Evolutionary conservation across 2,797 vertebrate genomes (phyloP), one percentile per base, ranked within the genome.

Genomic region (Sebastes kiyomatsui): DNA sequence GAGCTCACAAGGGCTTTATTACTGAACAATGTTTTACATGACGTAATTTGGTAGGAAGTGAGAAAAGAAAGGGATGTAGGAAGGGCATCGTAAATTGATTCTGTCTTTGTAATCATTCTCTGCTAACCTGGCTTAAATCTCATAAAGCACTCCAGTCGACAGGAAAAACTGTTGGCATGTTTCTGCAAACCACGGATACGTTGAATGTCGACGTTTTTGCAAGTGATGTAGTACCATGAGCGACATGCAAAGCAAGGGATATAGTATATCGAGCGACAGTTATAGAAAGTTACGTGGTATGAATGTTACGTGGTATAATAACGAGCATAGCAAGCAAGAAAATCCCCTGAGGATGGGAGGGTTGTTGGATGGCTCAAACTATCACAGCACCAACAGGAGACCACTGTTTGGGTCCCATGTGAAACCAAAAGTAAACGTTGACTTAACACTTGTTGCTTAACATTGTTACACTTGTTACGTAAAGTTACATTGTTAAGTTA

Each of bases 1-100:
- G 74, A 75, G 32, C 35, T 62, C 35, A 59, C 66, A 82, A 74
- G 69, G 68, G n/a, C 59, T 73, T 79, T 49, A 42, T 78, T 35
- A 14, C 8, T 4, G 46, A 79, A 74, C 68, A 33, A 16, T 79
- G 75, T 72, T 85, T 61, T 25, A 61, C 18, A 79, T 82, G 77
- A 89, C 4, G 80, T 54, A 28, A 87, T 69, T 30, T 80, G 61
- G 46, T 42, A 42, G 38, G 68, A 79, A 81, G 81, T 27, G 77
- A 75, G 67, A 42, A 49, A 27, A 55, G 52, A n/a, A 68, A 67
- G 22, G 11, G 62, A 76, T 27, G 22, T 60, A 60, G 32, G 64
- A 72, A 49, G 6, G 54, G 32, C 6, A n/a, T 35, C 27, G 14
- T 52, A 65, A 66, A 73, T 77, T 22, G 0, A 72, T 67, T 75